These are phyloP conservation scores for Sympetrum striolatum DNA, from an alignment of 2,888 invertebrate genomes.

Conservation along the genomic window DNA sequence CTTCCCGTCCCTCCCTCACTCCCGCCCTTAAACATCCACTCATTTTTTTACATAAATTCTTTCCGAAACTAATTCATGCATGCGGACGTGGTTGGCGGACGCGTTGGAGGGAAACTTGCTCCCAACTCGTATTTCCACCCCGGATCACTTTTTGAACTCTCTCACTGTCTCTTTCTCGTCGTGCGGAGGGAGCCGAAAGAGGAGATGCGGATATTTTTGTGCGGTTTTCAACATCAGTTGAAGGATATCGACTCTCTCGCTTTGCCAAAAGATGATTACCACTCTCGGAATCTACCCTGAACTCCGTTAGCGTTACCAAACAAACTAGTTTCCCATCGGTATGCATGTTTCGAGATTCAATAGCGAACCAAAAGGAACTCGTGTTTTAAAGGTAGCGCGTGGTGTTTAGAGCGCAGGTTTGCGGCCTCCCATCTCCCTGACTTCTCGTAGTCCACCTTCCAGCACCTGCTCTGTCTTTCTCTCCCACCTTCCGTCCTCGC, in stretches of 20 bases:
- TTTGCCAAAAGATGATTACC: neutral
- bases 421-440: neutral
- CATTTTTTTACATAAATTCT: slow-evolving; percentile 34
- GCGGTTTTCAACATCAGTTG: neutral
- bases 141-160: slow-evolving; percentile 25
- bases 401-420: neutral
- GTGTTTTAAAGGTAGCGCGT: neutral
- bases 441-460: neutral
- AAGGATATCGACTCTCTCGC: neutral
- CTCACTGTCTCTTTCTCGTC: neutral
- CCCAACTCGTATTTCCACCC: slow-evolving; percentile 39
- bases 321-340: too few relatives aligned
- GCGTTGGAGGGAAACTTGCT: slow-evolving; percentile 30
- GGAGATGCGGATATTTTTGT: neutral
- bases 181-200: neutral
- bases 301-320: too few relatives aligned
- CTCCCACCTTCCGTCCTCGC: neutral
- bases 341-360: too few relatives aligned
- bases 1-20: neutral
- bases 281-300: too few relatives aligned
- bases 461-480: neutral
- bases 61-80: slow-evolving; percentile 43
- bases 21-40: neutral
- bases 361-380: neutral
- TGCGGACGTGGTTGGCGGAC: slow-evolving; percentile 19